Evolutionary conservation across 2,888 invertebrate species (phyloP), one percentile per base, ranked within the genome.

Genomic region (Sinopyrophorus schimmeli): DNA sequence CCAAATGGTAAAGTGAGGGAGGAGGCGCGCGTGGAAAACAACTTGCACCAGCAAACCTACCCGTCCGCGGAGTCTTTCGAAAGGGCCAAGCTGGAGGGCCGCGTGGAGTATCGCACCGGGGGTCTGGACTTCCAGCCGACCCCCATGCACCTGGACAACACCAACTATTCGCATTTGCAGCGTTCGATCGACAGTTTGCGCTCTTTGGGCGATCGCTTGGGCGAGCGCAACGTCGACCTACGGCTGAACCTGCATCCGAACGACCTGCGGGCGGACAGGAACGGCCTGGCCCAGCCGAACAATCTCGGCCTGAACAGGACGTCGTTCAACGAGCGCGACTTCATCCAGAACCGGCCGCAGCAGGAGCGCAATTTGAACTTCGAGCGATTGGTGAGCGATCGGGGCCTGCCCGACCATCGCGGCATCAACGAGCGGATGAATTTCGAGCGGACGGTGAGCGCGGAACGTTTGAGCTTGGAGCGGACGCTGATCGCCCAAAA

Each of bases 61-160:
- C n/a, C n/a, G n/a, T n/a, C n/a, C n/a, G n/a, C n/a, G n/a, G n/a
- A n/a, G n/a, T n/a, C n/a, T n/a, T n/a, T n/a, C n/a, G n/a, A n/a
- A 46, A 46, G 23, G n/a, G 5, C 41, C 24, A 41, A 65, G 53
- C 70, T 73, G 74, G 73, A 74, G 64, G 71, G 72, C 42, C 67
- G 73, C 41, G 62, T 74, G 61, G 74, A 74, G 49, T 74, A 73
- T 55, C 67, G 74, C 24, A 54, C 64, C 11, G 72, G 72, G 26
- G 73, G 73, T 47, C 65, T 74, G 68, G 74, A 74, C 52, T 74
- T 74, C 59, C 74, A 74, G 64, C 69, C 69, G 52, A 65, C 68
- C 37, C 62, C 65, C 40, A 62, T 74, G 55, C 56, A 70, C 20
- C 67, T 72, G 42, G 72, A 73, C 48, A 55, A 67, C 35, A 66